Evolutionary conservation across 2,113 vertebrate genomes (phyloP).

Genomic region (Heptranchias perlo): DNA sequence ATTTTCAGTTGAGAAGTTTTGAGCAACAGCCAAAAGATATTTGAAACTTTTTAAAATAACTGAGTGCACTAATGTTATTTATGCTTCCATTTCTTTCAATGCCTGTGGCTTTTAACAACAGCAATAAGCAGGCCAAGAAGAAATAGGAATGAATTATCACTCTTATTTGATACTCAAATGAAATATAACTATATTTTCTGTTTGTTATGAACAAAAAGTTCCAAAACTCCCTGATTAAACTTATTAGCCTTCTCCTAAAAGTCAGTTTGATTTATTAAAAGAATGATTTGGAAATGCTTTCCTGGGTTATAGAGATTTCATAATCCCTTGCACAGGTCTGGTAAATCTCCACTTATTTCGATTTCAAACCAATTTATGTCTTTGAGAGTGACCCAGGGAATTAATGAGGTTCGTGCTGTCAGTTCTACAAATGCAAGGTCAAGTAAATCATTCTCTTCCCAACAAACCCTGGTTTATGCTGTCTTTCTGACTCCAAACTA

Average conservation of each 20-base stretch:
- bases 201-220: slow-evolving; percentile 91
- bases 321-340: slow-evolving; percentile 90
- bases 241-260: slow-evolving; percentile 76
- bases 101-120: slow-evolving; percentile 48
- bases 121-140: slow-evolving; percentile 61
- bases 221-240: slow-evolving; percentile 81
- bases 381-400: slow-evolving; percentile 86
- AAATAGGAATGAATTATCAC: slow-evolving; percentile 50
- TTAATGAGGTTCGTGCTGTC: slow-evolving; percentile 93
- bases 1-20: slow-evolving; percentile 69
- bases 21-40: slow-evolving; percentile 73
- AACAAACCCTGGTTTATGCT: slow-evolving; percentile 60
- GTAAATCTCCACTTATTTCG: slow-evolving; percentile 78
- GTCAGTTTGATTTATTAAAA: slow-evolving; percentile 80
- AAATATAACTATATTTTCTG: slow-evolving; percentile 86
- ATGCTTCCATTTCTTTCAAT: slow-evolving; percentile 57
- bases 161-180: slow-evolving; percentile 77
- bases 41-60: slow-evolving; percentile 62
- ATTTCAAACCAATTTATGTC: slow-evolving; percentile 97
- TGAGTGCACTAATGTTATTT: slow-evolving; percentile 75
- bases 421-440: slow-evolving; percentile 80
- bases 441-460: slow-evolving; percentile 92
- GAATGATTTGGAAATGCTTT: slow-evolving; percentile 84
- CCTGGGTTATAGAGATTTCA: slow-evolving; percentile 80
- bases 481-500: slow-evolving; percentile 71